A percentile compares a stretch with the other conserved stretches of the same genome.
Conservation (phyloP, 1,140 invertebrate genomes). For the Dufourea novaeangliae region DNA sequence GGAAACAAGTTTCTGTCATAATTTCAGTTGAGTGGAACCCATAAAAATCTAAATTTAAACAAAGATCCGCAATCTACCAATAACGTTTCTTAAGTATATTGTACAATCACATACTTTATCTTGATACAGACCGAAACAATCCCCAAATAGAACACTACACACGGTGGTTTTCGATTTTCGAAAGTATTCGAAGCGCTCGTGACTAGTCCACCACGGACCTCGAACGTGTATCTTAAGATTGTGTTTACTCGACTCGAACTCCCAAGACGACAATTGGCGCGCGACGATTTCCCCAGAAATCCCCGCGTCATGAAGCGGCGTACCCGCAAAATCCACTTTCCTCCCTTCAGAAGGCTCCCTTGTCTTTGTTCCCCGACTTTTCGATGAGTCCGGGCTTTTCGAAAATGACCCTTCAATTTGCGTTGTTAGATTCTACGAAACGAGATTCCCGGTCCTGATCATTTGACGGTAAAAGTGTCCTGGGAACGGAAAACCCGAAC, state of each 20-base stretch:
- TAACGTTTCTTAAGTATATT: too few species aligned
- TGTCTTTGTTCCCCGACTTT: too few species aligned
- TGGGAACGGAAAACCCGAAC: neutral
- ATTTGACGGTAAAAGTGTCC: neutral
- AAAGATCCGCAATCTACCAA: too few species aligned
- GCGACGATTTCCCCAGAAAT: slow-evolving; percentile 45
- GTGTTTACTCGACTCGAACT: slow-evolving; percentile 49
- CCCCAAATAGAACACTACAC: neutral
- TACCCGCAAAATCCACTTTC: slow-evolving; percentile 18
- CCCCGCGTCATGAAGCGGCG: slow-evolving; percentile 4
- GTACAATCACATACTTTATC: neutral
- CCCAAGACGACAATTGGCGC: slow-evolving; percentile 33
- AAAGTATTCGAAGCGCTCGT: neutral
- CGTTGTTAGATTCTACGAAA: neutral
- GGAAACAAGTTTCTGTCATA: too few species aligned
- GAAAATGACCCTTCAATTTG: slow-evolving; percentile 21
- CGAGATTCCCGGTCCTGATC: neutral
- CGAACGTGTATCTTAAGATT: slow-evolving; percentile 26
- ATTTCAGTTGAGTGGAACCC: too few species aligned
- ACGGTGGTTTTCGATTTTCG: slow-evolving; percentile 1
- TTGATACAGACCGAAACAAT: neutral
- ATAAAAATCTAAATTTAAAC: too few species aligned
- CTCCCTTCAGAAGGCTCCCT: neutral
- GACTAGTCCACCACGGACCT: neutral
- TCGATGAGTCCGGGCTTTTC: neutral